phyloP scores from a whole-genome alignment of 2,797 vertebrate genomes.

The Scomberomorus guttatus region DNA sequence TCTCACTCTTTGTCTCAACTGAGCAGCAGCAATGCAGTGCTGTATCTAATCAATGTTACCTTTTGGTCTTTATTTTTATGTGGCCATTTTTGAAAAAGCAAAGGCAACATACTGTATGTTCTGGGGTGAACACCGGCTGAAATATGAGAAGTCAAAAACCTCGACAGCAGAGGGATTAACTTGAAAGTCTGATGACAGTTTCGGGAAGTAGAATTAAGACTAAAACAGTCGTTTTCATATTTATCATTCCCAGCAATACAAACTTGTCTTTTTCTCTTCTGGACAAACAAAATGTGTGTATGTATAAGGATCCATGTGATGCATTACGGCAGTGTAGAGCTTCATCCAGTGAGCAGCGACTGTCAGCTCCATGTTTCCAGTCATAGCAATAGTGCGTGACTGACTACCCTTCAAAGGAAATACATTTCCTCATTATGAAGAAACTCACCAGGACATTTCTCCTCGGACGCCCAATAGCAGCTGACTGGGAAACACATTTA shows the following conservation, averaged over 20 bases:
- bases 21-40: neutral
- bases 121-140: neutral
- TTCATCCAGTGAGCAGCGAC: constrained; percentile 12
- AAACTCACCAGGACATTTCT: constrained; percentile 50
- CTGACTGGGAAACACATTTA: constrained; percentile 34
- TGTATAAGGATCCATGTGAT: constrained; percentile 8
- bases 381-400: constrained; percentile 30
- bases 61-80: constrained; percentile 27
- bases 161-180: neutral
- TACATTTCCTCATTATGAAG: constrained; percentile 32
- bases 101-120: neutral
- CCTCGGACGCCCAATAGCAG: constrained; percentile 23
- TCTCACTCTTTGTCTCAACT: constrained; percentile 29
- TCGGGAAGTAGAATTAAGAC: neutral
- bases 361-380: constrained; percentile 32
- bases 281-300: neutral
- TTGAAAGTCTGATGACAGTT: constrained; percentile 9
- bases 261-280: neutral
- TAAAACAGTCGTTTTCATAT: neutral
- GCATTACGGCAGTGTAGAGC: constrained; percentile 1
- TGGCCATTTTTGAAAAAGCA: neutral
- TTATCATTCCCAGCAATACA: neutral
- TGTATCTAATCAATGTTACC: constrained; percentile 2
- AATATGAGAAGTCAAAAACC: neutral
- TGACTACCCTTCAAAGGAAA: constrained; percentile 47